phyloP scores from a whole-genome alignment of 1,140 invertebrate genomes.

The Globodera rostochiensis region DNA sequence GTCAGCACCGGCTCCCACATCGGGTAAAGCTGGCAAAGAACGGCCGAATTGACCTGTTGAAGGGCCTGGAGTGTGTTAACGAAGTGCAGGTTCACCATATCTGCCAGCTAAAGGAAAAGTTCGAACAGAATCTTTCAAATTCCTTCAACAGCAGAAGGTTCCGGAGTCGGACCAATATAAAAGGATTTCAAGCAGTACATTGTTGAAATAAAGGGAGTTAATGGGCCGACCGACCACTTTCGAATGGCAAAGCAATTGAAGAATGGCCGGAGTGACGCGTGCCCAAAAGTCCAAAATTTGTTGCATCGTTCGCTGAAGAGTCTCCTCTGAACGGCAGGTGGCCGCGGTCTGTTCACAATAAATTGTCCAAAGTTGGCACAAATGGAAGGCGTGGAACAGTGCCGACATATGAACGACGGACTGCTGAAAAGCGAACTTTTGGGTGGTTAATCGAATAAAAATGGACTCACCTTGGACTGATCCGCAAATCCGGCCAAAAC shows the following conservation, averaged over 20 bases:
- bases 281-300: slow-evolving; percentile 98
- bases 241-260: slow-evolving; percentile 88
- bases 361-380: slow-evolving; percentile 90
- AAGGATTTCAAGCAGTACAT: too few relatives aligned
- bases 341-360: slow-evolving; percentile 87
- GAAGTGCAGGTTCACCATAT: slow-evolving; percentile 96
- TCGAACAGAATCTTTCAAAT: not conserved
- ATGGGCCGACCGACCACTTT: slow-evolving; percentile 76
- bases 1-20: slow-evolving; percentile 82
- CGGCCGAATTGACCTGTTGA: slow-evolving; percentile 89
- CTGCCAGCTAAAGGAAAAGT: slow-evolving; percentile 77
- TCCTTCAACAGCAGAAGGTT: too few relatives aligned
- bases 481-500: slow-evolving; percentile 93
- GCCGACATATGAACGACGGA: slow-evolving; percentile 85
- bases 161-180: too few relatives aligned
- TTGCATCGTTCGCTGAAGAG: slow-evolving; percentile 73
- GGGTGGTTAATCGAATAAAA: not conserved
- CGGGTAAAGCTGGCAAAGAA: slow-evolving; percentile 74
- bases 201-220: too few relatives aligned
- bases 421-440: slow-evolving; percentile 63
- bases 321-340: slow-evolving; percentile 71
- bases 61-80: slow-evolving; percentile 90
- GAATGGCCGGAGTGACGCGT: slow-evolving; percentile 89
- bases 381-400: slow-evolving; percentile 74
- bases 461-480: slow-evolving; percentile 76